Evolutionary conservation across 2,888 invertebrate species (phyloP), one percentile per base, ranked within the genome.

Genomic region (Melitaea athalia): DNA sequence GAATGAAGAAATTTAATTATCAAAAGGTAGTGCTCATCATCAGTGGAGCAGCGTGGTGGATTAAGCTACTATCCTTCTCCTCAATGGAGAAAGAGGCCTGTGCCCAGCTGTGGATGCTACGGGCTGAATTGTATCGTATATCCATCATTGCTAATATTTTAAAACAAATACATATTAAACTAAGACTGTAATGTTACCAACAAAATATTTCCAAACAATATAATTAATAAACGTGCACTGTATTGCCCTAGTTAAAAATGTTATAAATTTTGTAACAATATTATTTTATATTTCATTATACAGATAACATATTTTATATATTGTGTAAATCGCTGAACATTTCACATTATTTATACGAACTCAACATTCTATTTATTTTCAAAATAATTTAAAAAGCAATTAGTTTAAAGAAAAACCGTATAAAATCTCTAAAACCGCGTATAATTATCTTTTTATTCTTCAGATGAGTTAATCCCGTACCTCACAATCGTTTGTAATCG

Each of bases 231-330:
- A 3, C 38, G 53, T 14, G 53, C 31, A 33, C 31, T 55, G 53
- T 55, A 55, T 14, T 14, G 53, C 53, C 53, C 53, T 24, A 55
- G 31, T 55, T 55, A 14, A 14, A 55, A 33, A 33, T 14, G 33
- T 33, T 14, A 55, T 55, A 33, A 14, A 55, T 55, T 33, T 55
- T 55, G 31, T 33, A 55, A 55, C 53, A 55, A 55, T 33, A 55
- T 33, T 12, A 7, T 24, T 38, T 5, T 31, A 55, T 14, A 33
- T 55, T 55, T 55, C 53, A 55, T 55, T 55, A 31, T 55, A 55
- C 8, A 14, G 53, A n/a, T 49, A 49, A n/a, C 33, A 55, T n/a
- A n/a, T n/a, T n/a, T 55, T 55, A 55, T 33, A n/a, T 31, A 55
- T 33, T 55, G 53, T 33, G 42, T 57, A 42, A 57, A 57, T 10